phyloP scores from a whole-genome alignment of 2,113 vertebrate genomes.

The Ictalurus furcatus region DNA sequence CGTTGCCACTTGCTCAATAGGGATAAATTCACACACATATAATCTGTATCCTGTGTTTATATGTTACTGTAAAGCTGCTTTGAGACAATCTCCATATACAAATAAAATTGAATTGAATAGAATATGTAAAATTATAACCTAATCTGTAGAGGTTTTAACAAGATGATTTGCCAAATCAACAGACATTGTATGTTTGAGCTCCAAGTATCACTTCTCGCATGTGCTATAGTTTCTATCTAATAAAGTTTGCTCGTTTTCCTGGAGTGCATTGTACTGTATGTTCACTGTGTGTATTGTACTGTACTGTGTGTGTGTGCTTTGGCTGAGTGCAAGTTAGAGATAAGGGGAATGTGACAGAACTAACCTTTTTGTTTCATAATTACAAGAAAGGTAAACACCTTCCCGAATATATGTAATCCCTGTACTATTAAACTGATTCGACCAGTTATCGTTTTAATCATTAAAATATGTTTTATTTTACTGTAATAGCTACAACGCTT shows the following conservation, averaged over 20 bases:
- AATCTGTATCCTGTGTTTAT: too few relatives aligned
- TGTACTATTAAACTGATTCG: not conserved
- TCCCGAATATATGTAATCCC: not conserved
- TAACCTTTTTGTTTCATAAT: not conserved
- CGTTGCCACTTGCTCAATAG: too few relatives aligned
- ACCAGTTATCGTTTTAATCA: not conserved
- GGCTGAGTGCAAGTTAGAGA: not conserved
- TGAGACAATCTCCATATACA: too few relatives aligned
- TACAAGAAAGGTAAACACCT: not conserved
- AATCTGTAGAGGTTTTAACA: too few relatives aligned
- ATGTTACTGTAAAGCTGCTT: too few relatives aligned
- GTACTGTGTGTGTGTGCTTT: too few relatives aligned
- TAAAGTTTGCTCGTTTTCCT: not conserved
- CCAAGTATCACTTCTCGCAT: not conserved
- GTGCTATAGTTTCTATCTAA: not conserved
- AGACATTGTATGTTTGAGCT: not conserved
- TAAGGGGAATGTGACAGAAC: not conserved
- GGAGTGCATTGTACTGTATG: not conserved
- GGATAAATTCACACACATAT: too few relatives aligned
- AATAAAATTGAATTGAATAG: too few relatives aligned
- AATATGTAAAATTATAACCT: too few relatives aligned
- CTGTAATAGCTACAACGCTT: not conserved
- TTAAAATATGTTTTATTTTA: not conserved
- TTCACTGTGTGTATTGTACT: not conserved
- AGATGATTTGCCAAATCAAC: too few relatives aligned